Base-by-base conservation (phyloP, 2,113 vertebrate genomes). In the Australoheros scitulus region DNA sequence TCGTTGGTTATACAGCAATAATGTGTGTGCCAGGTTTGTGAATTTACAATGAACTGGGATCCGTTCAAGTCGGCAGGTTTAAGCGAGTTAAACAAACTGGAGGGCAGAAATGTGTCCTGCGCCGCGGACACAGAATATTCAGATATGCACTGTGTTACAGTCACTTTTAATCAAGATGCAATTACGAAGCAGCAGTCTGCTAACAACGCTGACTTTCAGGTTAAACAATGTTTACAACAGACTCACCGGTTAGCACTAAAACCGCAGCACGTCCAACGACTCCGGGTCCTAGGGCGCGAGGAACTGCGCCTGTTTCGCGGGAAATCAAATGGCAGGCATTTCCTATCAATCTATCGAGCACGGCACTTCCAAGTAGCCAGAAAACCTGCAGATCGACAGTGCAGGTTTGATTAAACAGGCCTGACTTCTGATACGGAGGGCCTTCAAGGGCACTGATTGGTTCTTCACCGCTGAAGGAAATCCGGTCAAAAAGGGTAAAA, bases 311-410 rank as follows among this genome's bases (percentile, higher is more conserved):
- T 29, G 11, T 89, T 96, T 95, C 93, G 94, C 95, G 96, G 93
- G 95, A 93, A 94, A 94, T 43, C 11, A 47, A 59, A n/a, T 14
- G 7, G 4, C 50, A 96, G 95, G 15, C 95, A 90, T 91, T 9
- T 79, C 1, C 5, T 77, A 47, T 90, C 80, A 17, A 95, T 77
- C 20, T 2, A 2, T 75, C 84, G 80, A 88, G 34, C 15, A 1
- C 5, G 1, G 3, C 24, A 3, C 1, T 2, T 7, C 10, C 3
- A 50, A 14, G 65, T 29, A 50, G 17, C 26, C 17, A 10, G 29
- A 70, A 52, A 32, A 52, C 1, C 2, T 2, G 9, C 1, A 1
- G 18, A 93, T 94, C 92, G 83, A 92, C 75, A 2, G 10, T 34
- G 76, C 89, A 1, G 6, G 22, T 47, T 7, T 1, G 86, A 93